Conservation (phyloP, 2,113 vertebrate species). For the Labrus mixtus region DNA sequence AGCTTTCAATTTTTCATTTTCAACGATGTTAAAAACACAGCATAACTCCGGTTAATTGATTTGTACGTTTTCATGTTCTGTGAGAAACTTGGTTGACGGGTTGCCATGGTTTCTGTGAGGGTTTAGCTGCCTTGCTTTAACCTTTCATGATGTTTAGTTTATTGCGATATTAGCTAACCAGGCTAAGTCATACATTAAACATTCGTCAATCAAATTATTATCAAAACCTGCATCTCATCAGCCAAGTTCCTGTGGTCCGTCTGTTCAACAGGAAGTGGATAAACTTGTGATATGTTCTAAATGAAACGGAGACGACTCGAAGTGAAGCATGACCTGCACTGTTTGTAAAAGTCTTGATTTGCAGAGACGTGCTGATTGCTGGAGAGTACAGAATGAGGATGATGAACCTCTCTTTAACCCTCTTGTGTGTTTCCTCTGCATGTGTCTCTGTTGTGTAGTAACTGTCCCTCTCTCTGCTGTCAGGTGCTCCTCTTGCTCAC, state of each 20-base stretch:
- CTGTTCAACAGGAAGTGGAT: background rate
- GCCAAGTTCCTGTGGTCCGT: background rate
- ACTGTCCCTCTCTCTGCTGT: conserved; percentile 90
- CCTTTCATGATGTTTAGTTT: background rate
- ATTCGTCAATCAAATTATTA: background rate
- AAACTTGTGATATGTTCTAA: background rate
- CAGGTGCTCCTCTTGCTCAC: conserved; percentile 96
- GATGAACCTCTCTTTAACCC: conserved; percentile 38
- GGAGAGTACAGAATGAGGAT: conserved; percentile 7
- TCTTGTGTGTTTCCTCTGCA: conserved; percentile 58
- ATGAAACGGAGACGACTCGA: background rate
- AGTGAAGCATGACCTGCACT: conserved; percentile 22
- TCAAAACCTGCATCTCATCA: background rate
- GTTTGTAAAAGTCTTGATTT: background rate
- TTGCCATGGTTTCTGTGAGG: background rate
- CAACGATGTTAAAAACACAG: too few species aligned
- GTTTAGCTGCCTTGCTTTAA: background rate
- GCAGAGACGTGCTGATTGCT: conserved; percentile 7
- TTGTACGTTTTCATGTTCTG: background rate
- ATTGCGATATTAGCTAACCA: background rate
- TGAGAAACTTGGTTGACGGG: conserved; percentile 17
- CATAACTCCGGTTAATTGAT: background rate
- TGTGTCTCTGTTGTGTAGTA: conserved; percentile 74
- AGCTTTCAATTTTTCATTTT: too few species aligned
- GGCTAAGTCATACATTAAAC: background rate